Conservation (phyloP, 2,888 invertebrate species). For the Pseudanteris insignis region DNA sequence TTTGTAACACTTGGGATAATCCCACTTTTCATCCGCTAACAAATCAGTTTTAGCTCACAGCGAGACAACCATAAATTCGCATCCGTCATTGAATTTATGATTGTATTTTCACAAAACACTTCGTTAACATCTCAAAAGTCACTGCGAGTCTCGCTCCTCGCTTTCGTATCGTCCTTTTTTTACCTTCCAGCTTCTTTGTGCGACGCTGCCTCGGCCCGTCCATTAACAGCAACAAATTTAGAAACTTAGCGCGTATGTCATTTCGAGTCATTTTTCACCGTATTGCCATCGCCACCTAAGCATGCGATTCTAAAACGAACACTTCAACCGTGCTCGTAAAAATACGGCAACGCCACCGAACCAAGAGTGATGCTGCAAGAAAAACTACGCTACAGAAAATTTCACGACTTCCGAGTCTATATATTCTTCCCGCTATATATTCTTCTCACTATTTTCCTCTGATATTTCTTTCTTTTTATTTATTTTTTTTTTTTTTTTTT, state of each 20-base stretch:
- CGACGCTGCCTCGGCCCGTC: conserved; percentile 36
- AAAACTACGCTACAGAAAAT: conserved; percentile 37
- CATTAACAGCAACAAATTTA: conserved; percentile 56
- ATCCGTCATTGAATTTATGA: no score
- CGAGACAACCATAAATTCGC: no score
- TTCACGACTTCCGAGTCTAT: conserved; percentile 41
- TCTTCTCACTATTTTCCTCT: no score
- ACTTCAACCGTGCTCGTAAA: conserved; percentile 34
- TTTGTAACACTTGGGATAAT: no score
- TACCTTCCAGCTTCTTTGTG: conserved; percentile 19
- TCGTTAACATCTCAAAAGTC: no score
- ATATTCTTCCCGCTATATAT: no score
- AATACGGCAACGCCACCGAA: conserved; percentile 27
- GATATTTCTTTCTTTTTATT: no score
- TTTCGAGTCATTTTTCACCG: conserved; percentile 37
- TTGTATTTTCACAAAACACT: no score
- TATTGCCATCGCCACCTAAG: conserved; percentile 31
- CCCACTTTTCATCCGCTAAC: no score
- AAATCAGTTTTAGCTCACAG: no score
- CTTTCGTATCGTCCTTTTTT: conserved; percentile 12
- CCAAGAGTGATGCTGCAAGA: conserved; percentile 34
- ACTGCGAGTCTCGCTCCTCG: no score
- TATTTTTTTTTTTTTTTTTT: no score
- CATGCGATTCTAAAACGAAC: conserved; percentile 36
- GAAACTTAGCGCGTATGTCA: conserved; percentile 56